Evolutionary conservation across 2,888 invertebrate genomes (phyloP).

Genomic region (Amphimallon solstitiale): DNA sequence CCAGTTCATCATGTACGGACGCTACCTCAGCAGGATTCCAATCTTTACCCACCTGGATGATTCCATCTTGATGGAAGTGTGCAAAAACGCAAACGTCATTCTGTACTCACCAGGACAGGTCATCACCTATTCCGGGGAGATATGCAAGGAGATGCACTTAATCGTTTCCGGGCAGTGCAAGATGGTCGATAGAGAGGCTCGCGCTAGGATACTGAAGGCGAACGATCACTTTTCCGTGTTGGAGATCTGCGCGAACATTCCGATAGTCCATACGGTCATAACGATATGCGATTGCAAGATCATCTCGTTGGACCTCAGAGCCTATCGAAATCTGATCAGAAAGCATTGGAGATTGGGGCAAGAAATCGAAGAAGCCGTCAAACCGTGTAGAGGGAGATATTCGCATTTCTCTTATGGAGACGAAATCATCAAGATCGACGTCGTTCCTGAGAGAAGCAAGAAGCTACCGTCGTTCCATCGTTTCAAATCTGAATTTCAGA

Average conservation of each 20-base stretch:
- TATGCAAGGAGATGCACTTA: conserved; percentile 46
- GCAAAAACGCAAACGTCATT: conserved; percentile 30
- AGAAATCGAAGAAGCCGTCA: background rate
- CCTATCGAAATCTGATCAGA: background rate
- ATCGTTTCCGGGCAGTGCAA: conserved; percentile 48
- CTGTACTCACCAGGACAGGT: conserved; percentile 45
- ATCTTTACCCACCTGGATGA: conserved; percentile 16
- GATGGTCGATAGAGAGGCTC: conserved; percentile 31
- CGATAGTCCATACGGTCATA: conserved; percentile 44
- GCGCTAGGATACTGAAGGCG: conserved; percentile 32
- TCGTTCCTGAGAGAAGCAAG: background rate
- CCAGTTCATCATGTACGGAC: conserved; percentile 28
- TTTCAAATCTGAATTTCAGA: conserved; percentile 10
- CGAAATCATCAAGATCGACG: background rate
- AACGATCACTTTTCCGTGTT: conserved; percentile 44
- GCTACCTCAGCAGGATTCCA: background rate
- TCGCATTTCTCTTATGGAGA: background rate
- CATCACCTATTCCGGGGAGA: conserved; percentile 46
- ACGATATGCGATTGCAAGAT: conserved; percentile 46
- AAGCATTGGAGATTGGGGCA: background rate
- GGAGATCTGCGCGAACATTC: conserved; percentile 44
- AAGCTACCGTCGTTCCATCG: conserved; percentile 4
- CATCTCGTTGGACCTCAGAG: conserved; percentile 27
- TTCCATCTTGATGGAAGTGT: conserved; percentile 41
- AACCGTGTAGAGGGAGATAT: background rate